Base-by-base conservation (phyloP, 2,797 vertebrate species). In the Lepus oiostolus region DNA sequence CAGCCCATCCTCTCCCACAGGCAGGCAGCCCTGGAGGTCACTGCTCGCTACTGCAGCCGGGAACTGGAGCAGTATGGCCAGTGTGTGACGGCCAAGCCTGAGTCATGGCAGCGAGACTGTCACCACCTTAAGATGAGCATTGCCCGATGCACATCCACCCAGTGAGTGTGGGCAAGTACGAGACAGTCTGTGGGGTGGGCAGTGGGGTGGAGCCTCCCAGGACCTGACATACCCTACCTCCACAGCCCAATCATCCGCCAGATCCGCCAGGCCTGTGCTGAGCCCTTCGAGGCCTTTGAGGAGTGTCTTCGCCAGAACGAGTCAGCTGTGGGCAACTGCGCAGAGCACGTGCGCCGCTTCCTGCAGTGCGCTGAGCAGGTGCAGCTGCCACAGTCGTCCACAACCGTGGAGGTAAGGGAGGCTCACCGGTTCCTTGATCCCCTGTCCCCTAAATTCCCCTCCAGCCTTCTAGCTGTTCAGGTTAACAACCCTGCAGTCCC, bases 1-100 rank as follows among this genome's bases (percentile, higher is more conserved):
- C 47, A 85, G 14, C 28, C 60, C 76, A 19, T 79, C 22, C 2
- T 90, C 54, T 74, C 14, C 63, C 90, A 28, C 94, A 99, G 99
- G 99, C 98, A 99, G 98, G 99, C 99, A 16, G 99, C 99, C 11
- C 98, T 99, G 98, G 98, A 99, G 80, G 98, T 99, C 81, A 99
- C 99, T 8, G 98, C 99, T 1, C 99, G 99, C 19, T 98, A 99
- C 95, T 99, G 99, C 94, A 97, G 98, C 21, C 98, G 98, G 91
- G 99, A 99, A 97, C 98, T 99, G 97, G 99, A 99, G 86, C 98
- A 98, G 16, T 99, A 99, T 35, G 99, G 99, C 24, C 98, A 98
- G 21, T 99, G 99, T 91, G 99, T 99, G 67, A 98, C 98, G 2
- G 98, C 98, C 84, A 99, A 99, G 91, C 99, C 99, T 4, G 98